Conservation (phyloP, 2,888 invertebrate species). For the Hedychridium roseum region DNA sequence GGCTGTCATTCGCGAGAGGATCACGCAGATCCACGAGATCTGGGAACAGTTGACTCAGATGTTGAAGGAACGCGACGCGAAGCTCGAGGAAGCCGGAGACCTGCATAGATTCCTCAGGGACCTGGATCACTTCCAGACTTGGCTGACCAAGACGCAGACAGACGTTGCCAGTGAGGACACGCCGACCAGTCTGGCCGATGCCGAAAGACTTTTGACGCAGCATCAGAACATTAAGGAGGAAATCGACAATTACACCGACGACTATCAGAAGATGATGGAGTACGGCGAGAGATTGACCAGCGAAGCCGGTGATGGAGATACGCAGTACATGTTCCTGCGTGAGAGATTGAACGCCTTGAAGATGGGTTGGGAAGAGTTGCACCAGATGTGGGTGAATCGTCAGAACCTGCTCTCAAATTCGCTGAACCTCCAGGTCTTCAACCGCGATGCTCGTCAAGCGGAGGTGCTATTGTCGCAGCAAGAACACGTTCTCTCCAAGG, state of each 20-base stretch:
- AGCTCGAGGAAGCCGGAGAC: conserved; percentile 98
- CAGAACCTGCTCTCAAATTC: conserved; percentile 94
- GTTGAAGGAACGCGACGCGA: conserved; percentile 97
- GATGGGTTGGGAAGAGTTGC: conserved; percentile 98
- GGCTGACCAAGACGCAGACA: conserved; percentile 99
- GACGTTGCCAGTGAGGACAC: conserved; percentile 97
- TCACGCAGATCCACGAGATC: conserved; percentile 87
- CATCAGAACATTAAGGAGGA: conserved; percentile 99
- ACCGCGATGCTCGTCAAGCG: conserved; percentile 96
- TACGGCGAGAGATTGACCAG: conserved; percentile 96
- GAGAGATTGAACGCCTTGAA: conserved; percentile 97
- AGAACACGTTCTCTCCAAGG: conserved; percentile 96
- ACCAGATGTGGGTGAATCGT: conserved; percentile 99
- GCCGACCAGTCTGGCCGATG: conserved; percentile 91
- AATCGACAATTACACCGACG: conserved; percentile 98
- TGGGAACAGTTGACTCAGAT: conserved; percentile 98
- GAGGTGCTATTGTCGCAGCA: conserved; percentile 98
- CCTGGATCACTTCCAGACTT: conserved; percentile 96
- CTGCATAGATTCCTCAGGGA: conserved; percentile 97
- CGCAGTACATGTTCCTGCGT: conserved; percentile 99
- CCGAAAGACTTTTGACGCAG: conserved; percentile 95
- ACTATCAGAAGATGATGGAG: conserved; percentile 99
- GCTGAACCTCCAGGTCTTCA: conserved; percentile 92
- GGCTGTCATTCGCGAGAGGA: conserved; percentile 86
- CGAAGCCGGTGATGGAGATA: conserved; percentile 83